Evolutionary conservation across 2,113 vertebrate genomes (phyloP).

Genomic region (Takifugu bimaculatus): DNA sequence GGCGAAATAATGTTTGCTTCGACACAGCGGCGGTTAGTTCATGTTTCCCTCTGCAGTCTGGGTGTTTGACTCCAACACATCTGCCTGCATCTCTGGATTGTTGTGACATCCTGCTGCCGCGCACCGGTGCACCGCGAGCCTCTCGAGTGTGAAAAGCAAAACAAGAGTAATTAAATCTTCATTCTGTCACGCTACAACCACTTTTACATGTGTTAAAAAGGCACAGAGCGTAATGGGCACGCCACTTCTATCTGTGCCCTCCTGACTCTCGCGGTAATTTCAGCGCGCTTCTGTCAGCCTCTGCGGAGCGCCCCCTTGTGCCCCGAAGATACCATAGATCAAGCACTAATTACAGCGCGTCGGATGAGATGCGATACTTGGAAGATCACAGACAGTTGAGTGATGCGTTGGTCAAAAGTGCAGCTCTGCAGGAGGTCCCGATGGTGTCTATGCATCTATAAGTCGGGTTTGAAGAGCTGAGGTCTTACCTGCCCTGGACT

Average conservation of each 20-base stretch:
- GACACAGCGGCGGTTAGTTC: not conserved
- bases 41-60: constrained; percentile 2
- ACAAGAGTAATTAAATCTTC: constrained; percentile 68
- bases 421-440: constrained; percentile 75
- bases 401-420: constrained; percentile 73
- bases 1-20: constrained; percentile 1
- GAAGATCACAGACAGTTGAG: constrained; percentile 82
- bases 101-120: constrained; percentile 43
- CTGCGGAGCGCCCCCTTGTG: constrained; percentile 21
- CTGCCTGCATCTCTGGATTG: constrained; percentile 18
- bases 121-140: constrained; percentile 20
- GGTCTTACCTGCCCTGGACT: constrained; percentile 94
- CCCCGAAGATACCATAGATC: constrained; percentile 77
- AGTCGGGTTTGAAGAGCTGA: not conserved
- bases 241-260: constrained; percentile 46
- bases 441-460: no score
- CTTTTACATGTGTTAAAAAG: constrained; percentile 49
- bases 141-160: constrained; percentile 56
- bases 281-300: constrained; percentile 11
- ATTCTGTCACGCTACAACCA: constrained; percentile 36
- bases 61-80: constrained; percentile 24
- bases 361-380: constrained; percentile 79
- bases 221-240: constrained; percentile 55
- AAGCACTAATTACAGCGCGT: constrained; percentile 86
- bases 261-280: constrained; percentile 24